phyloP scores from a whole-genome alignment of 2,888 invertebrate species.

The Platerodrilus igneus region DNA sequence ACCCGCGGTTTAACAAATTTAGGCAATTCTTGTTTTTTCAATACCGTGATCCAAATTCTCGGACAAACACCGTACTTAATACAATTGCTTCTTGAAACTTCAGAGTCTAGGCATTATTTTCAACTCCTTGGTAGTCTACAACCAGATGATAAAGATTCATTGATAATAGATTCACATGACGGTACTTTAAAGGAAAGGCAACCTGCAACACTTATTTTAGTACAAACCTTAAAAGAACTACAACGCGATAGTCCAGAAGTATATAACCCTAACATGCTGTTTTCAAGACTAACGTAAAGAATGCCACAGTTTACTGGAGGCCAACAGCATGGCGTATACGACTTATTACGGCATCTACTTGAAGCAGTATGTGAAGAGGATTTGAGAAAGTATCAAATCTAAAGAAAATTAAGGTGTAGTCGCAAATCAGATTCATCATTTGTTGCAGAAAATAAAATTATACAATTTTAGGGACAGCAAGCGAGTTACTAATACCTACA shows the following conservation, averaged over 20 bases:
- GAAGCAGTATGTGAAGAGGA: slow-evolving; percentile 83
- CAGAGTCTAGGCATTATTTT: slow-evolving; percentile 64
- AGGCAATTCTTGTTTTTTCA: slow-evolving; percentile 97
- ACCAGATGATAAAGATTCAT: slow-evolving; percentile 38
- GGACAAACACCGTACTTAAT: slow-evolving; percentile 79
- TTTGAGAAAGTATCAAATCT: slow-evolving; percentile 66
- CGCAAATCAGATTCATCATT: slow-evolving; percentile 70
- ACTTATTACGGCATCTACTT: slow-evolving; percentile 82
- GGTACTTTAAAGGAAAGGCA: slow-evolving; percentile 63
- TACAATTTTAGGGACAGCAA: slow-evolving; percentile 80
- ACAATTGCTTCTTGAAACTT: slow-evolving; percentile 62
- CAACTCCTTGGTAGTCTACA: slow-evolving; percentile 68
- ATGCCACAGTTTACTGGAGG: slow-evolving; percentile 86
- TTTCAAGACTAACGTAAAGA: slow-evolving; percentile 60
- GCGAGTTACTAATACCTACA: slow-evolving; percentile 73
- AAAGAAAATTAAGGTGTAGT: slow-evolving; percentile 75
- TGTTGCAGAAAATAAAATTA: no score
- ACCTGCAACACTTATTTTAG: slow-evolving; percentile 60
- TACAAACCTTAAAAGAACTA: slow-evolving; percentile 65
- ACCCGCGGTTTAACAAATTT: slow-evolving; percentile 82
- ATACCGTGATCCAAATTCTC: slow-evolving; percentile 91
- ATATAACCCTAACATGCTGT: slow-evolving; percentile 60
- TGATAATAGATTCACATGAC: slow-evolving; percentile 28
- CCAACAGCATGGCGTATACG: slow-evolving; percentile 96
- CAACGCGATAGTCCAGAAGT: slow-evolving; percentile 61